These are phyloP conservation scores for Scalopus aquaticus DNA, from an alignment of 2,113 vertebrate species.

Conservation along the genomic window DNA sequence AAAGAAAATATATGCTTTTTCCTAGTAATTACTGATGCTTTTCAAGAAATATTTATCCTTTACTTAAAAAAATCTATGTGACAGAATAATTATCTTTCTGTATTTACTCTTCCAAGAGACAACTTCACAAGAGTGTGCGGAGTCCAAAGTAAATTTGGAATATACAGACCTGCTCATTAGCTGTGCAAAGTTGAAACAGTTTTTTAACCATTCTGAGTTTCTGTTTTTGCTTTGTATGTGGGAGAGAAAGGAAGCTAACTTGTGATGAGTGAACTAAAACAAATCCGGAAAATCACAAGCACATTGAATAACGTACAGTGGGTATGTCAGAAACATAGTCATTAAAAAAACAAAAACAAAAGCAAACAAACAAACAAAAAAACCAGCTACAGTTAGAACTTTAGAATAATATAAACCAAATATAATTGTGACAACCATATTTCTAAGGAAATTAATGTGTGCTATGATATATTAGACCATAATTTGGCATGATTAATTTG, in stretches of 20 bases:
- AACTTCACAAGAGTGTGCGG: neutral
- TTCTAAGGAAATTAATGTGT: neutral
- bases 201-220: neutral
- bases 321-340: neutral
- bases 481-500: conserved; percentile 54
- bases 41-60: neutral
- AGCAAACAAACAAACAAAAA: neutral
- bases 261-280: neutral
- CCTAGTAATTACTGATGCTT: neutral
- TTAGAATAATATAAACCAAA: neutral
- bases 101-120: neutral
- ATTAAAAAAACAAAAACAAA: neutral
- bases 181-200: neutral
- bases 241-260: neutral
- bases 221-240: neutral
- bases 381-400: neutral
- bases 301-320: neutral
- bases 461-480: neutral
- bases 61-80: neutral
- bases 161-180: neutral
- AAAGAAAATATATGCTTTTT: neutral
- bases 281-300: neutral
- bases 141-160: neutral
- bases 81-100: neutral
- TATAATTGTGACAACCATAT: neutral